A percentile compares a stretch with the other conserved stretches of the same genome.
Evolutionary conservation across 1,140 invertebrate species (phyloP).

Genomic region (Dreissena polymorpha): DNA sequence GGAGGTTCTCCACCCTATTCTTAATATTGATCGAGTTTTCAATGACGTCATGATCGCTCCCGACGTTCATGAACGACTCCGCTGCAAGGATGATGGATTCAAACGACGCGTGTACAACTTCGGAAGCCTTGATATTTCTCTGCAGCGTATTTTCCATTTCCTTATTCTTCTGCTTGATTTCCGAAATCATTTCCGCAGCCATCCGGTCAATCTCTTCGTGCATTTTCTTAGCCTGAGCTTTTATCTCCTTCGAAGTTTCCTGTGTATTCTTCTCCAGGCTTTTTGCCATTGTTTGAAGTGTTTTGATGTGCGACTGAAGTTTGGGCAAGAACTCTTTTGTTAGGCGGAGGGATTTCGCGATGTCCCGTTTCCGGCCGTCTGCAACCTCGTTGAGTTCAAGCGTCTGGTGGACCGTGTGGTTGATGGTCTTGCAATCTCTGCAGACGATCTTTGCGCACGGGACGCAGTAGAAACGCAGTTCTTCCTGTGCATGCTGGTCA

Average conservation of each 20-base stretch:
- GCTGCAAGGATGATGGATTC: constrained; percentile 48
- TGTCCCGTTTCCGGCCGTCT: constrained; percentile 42
- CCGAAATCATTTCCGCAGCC: constrained; percentile 51
- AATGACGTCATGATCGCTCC: constrained; percentile 53
- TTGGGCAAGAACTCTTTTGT: constrained; percentile 41
- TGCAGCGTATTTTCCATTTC: constrained; percentile 52
- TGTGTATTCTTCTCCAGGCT: constrained; percentile 48
- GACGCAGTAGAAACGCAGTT: constrained; percentile 49
- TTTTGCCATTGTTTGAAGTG: constrained; percentile 40
- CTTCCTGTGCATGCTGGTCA: constrained; percentile 43
- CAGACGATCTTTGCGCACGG: constrained; percentile 56
- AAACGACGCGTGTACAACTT: constrained; percentile 47
- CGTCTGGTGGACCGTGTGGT: constrained; percentile 53
- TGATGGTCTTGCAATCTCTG: constrained; percentile 48
- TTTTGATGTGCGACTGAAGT: constrained; percentile 38
- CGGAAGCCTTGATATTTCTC: constrained; percentile 32
- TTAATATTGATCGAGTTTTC: constrained; percentile 54
- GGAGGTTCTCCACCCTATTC: constrained; percentile 49
- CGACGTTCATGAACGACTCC: constrained; percentile 46
- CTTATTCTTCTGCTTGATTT: constrained; percentile 56
- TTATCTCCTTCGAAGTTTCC: constrained; percentile 50
- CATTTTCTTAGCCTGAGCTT: constrained; percentile 42
- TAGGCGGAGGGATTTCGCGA: constrained; percentile 35
- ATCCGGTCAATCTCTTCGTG: constrained; percentile 54
- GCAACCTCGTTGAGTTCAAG: constrained; percentile 46